These are phyloP conservation scores for Diaprepes abbreviatus DNA, from an alignment of 2,888 invertebrate species.

Conservation along the genomic window DNA sequence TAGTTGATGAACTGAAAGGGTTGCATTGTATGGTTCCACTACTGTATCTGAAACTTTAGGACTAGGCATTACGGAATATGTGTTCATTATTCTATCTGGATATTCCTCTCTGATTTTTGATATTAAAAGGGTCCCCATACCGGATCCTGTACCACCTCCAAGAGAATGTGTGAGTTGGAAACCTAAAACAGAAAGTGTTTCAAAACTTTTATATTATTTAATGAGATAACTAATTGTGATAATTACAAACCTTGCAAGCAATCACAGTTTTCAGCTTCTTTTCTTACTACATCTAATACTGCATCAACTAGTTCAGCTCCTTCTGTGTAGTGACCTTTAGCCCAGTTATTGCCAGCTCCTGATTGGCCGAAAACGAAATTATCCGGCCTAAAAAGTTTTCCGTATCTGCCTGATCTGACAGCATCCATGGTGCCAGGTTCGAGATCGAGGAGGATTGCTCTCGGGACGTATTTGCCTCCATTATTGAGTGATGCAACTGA, in stretches of 20 bases:
- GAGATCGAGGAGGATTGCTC: constrained; percentile 81
- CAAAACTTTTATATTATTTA: not conserved
- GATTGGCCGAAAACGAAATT: constrained; percentile 85
- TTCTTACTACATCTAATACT: constrained; percentile 86
- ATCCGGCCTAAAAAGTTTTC: constrained; percentile 91
- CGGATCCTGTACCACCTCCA: constrained; percentile 84
- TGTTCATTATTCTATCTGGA: constrained; percentile 91
- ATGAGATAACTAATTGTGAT: not conserved
- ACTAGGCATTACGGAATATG: constrained; percentile 85
- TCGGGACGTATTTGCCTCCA: constrained; percentile 81
- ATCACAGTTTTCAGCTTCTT: constrained; percentile 93
- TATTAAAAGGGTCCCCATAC: constrained; percentile 87
- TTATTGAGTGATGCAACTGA: constrained; percentile 56
- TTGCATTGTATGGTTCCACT: constrained; percentile 90
- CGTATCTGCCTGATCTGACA: constrained; percentile 86
- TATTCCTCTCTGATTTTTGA: constrained; percentile 93
- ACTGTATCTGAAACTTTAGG: constrained; percentile 83
- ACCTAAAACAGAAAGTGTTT: constrained; percentile 60
- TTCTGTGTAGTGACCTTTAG: constrained; percentile 91
- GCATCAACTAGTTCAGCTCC: constrained; percentile 89
- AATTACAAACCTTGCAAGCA: constrained; percentile 77
- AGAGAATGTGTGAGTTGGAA: constrained; percentile 89
- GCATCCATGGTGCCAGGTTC: constrained; percentile 92
- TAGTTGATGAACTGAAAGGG: constrained; percentile 87
- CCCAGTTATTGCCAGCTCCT: constrained; percentile 91